These are phyloP conservation scores for Octomys mimax DNA, from an alignment of 2,797 vertebrate genomes.

Conservation along the genomic window DNA sequence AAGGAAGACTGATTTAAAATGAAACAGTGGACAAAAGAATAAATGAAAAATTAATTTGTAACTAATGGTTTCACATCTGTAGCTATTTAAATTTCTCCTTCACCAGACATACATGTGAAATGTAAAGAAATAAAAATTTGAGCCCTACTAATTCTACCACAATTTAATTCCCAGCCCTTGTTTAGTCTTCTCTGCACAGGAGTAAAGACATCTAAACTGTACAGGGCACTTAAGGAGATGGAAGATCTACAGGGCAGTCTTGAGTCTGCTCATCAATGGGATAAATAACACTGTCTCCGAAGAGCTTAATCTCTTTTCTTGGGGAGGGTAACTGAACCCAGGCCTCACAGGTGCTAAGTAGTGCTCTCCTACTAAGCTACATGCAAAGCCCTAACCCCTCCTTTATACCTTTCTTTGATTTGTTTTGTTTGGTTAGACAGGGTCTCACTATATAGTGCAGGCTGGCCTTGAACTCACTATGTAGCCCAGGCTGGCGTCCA, in stretches of 20 bases:
- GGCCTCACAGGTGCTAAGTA: not conserved
- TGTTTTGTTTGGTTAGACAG: not conserved
- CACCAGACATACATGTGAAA: not conserved
- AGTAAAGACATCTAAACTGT: not conserved
- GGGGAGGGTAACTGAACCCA: not conserved
- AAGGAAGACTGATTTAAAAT: slow-evolving; percentile 39
- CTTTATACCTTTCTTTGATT: not conserved
- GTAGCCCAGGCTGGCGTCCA: not conserved
- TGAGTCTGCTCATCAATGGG: not conserved
- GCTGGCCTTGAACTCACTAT: not conserved
- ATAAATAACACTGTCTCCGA: not conserved
- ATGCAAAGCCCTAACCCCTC: not conserved
- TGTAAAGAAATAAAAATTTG: slow-evolving; percentile 45
- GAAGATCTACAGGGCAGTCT: not conserved
- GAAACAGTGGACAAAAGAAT: slow-evolving; percentile 29
- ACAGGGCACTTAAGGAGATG: not conserved
- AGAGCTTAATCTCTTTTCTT: not conserved
- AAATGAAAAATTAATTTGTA: slow-evolving; percentile 4
- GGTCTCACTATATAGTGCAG: not conserved
- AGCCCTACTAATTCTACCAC: slow-evolving; percentile 32
- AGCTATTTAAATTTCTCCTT: slow-evolving; percentile 48
- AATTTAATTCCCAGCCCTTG: slow-evolving; percentile 45
- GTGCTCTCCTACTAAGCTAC: not conserved
- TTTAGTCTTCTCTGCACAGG: not conserved
- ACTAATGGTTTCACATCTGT: not conserved